Base-by-base conservation (phyloP, 2,797 vertebrate genomes). In the Phalloptychus januarius region DNA sequence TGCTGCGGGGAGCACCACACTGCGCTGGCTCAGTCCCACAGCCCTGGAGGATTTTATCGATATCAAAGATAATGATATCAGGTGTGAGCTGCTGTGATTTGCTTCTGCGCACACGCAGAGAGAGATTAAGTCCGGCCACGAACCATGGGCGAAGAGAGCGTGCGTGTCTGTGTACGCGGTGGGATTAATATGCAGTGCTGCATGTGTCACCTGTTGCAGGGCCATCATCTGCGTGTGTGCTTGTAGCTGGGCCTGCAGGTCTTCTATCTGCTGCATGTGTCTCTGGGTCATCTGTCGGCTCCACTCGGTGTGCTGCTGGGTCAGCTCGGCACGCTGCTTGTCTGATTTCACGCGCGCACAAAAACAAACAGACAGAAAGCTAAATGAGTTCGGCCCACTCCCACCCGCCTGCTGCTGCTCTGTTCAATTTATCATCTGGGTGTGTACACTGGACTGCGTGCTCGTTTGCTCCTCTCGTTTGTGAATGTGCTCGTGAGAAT, bases 191-290 rank as follows among this genome's bases (percentile, higher is more conserved):
- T 75, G 46, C 13, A 31, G 3, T 7, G 2, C 36, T 8, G 50
- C 58, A 31, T 28, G 12, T 6, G 44, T 86, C 78, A 96, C 96
- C 94, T 96, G 95, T 87, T 96, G 96, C 48, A 95, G 91, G 54
- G 95, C 96, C 94, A 96, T 96, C 91, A 95, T 91, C 71, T 95
- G 93, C 44, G 94, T 96, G 92, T 95, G 94, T 33, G 94, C 96
- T 73, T 93, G 95, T 69, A 97, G 94, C 79, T 98, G 96, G 0
- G 93, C 92, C 89, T 96, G 97, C 25, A 98, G 95, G 44, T 95
- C 95, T 74, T 97, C 97, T 77, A 97, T 93, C 92, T 98, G 96
- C 93, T 97, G 96, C 96, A 96, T 97, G 84, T 98, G 97, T 89
- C 95, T 95, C 92, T 96, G 95, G 83, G 95, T 96, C 90, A 96